Percentiles rank a stretch among this genome's conserved stretches.
Evolutionary conservation across 2,113 vertebrate species (phyloP).

Genomic region (Petrocephalus microphthalmus): DNA sequence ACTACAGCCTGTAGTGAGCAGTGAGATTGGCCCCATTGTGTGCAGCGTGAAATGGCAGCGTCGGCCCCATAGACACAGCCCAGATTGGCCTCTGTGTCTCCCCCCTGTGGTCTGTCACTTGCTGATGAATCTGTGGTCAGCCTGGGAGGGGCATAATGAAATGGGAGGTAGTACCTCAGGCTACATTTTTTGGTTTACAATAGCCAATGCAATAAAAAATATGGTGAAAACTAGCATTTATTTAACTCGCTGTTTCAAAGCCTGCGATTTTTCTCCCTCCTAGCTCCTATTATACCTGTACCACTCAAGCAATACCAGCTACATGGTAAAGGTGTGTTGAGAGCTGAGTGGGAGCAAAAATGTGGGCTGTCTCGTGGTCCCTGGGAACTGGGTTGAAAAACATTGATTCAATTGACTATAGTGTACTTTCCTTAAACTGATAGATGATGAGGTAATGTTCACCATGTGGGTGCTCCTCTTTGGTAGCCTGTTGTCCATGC

Average conservation of each 20-base stretch:
- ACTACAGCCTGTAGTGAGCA: too few relatives aligned
- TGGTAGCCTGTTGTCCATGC: neutral
- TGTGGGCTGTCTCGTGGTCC: neutral
- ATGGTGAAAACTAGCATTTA: neutral
- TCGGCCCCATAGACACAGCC: neutral
- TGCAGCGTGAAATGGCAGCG: neutral
- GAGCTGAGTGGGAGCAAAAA: too few relatives aligned
- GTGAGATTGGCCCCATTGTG: too few relatives aligned
- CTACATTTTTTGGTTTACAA: neutral
- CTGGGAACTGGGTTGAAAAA: neutral
- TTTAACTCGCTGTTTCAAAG: neutral
- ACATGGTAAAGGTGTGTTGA: neutral
- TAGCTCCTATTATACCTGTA: neutral
- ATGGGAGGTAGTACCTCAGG: neutral
- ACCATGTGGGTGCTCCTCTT: neutral
- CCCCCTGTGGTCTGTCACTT: neutral
- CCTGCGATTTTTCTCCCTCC: neutral
- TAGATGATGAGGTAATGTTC: neutral
- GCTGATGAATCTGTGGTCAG: neutral
- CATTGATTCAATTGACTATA: neutral
- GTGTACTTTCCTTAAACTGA: neutral
- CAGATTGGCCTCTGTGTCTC: neutral
- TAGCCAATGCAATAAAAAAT: neutral
- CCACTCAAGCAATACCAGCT: neutral
- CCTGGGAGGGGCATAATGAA: neutral